Evolutionary conservation across 2,888 invertebrate species (phyloP).

Genomic region (Aromia moschata): DNA sequence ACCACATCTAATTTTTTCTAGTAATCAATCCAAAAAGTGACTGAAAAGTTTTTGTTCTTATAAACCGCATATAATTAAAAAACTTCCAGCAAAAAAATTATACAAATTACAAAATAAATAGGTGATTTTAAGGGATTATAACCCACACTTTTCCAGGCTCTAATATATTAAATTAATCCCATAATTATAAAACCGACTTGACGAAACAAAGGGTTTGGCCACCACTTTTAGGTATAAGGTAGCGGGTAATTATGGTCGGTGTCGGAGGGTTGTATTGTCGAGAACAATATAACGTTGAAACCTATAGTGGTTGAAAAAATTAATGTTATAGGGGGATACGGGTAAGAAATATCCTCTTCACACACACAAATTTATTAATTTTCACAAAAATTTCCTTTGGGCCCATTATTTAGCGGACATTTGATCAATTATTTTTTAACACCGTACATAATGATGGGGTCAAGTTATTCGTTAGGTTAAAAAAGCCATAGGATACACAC

Average conservation of each 20-base stretch:
- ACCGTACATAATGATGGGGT: slow-evolving; percentile 44
- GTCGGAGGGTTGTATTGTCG: slow-evolving; percentile 26
- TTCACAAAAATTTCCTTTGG: slow-evolving; percentile 49
- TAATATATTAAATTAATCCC: no score
- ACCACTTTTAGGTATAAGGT: slow-evolving; percentile 34
- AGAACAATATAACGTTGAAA: slow-evolving; percentile 34
- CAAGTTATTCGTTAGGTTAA: slow-evolving; percentile 49
- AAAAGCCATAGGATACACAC: slow-evolving; percentile 50
- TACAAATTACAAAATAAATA: no score
- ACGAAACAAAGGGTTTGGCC: slow-evolving; percentile 36
- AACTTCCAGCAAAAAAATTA: no score
- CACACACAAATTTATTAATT: no score
- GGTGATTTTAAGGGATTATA: no score
- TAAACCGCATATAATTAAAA: no score
- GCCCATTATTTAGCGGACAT: slow-evolving; percentile 43
- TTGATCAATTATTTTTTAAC: slow-evolving; percentile 48
- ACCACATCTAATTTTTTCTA: no score
- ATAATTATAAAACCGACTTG: slow-evolving; percentile 45
- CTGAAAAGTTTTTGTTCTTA: no score
- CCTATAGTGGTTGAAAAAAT: slow-evolving; percentile 50
- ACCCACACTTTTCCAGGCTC: no score
- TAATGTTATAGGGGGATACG: slow-evolving; percentile 56
- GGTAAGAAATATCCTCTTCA: no score
- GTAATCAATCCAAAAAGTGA: no score
- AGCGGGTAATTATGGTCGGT: slow-evolving; percentile 33